Base-by-base conservation (phyloP, 2,113 vertebrate genomes). In the Rhynchopsitta pachyrhyncha region DNA sequence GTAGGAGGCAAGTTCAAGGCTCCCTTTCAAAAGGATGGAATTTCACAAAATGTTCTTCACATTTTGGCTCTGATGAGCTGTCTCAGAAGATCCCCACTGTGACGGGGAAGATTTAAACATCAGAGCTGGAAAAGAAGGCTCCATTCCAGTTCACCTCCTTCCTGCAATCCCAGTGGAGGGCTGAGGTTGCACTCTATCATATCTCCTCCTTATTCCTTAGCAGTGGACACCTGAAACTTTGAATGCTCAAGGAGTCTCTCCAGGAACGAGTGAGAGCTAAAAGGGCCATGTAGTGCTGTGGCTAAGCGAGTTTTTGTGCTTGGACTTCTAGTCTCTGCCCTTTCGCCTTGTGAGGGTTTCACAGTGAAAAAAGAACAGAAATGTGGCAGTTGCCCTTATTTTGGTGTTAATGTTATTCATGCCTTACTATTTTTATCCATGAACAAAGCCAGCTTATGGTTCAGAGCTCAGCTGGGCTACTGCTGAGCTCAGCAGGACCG, bases 401-500 rank as follows among this genome's bases (percentile, higher is more conserved):
- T 92, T 0, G 0, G 62, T 84, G 57, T 23, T 95, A 84, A 85
- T 63, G 52, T 82, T 91, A 82, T 89, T 95, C 19, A 1, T 79
- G 77, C 44, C 1, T 14, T 37, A 57, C 93, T 97, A 95, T 95
- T 95, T 97, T 97, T 93, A 82, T 68, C 83, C 4, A 0, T 1
- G 1, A 27, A 91, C 70, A 92, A 96, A 97, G 78, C 66, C 94
- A 87, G 74, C 49, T 95, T 95, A 95, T 0, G 0, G 81, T 92
- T 91, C 86, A 87, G 81, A 89, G 86, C 77, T 96, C 93, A 92
- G 74, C 77, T 95, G 89, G 66, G 91, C 70, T 75, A n/a, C 47
- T 82, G 95, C 91, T 95, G 91, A 95, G 62, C 89, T 97, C 93
- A 93, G 91, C 93, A 79, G 81, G 74, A 64, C 57, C 6, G 3